Evolutionary conservation across 2,113 vertebrate genomes (phyloP), one percentile per base, ranked within the genome.

Genomic region (Piaya cayana): DNA sequence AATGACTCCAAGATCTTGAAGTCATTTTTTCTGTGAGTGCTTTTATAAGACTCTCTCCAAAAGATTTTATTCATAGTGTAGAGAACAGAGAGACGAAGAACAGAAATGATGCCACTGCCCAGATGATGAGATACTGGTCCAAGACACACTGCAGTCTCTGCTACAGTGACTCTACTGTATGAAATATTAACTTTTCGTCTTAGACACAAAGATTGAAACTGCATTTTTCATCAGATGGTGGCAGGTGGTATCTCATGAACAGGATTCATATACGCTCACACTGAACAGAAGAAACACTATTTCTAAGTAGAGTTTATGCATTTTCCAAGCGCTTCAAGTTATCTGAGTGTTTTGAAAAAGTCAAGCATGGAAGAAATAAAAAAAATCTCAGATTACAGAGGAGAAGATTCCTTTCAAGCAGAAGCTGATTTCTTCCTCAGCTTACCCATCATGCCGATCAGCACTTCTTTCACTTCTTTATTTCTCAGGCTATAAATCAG

Each of bases 401-500:
- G 20, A 72, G 26, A 50, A 81, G 50, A 65, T 32, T 58, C 10
- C 20, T 72, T 80, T 80, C 36, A 68, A 47, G 16, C 15, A 30
- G n/a, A 26, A 30, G 4, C 42, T 49, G 30, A 12, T 32, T 9
- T 42, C 39, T 83, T 67, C 19, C 12, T 64, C 69, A 85, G 27
- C 12, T 52, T 39, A 74, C 49, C 43, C 16, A 90, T 16, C 4
- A 5, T 56, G 69, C 32, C 82, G 25, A 18, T 86, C 18, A 97
- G 60, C 29, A 88, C 70, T 53, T 56, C 64, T 55, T 94, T 97
- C 50, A 96, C 79, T 69, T 97, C 88, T 45, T 95, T 97, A 37
- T 95, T 97, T 25, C 90, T 95, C 42, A 97, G 58, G 8, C 82
- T 96, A 16, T 97, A 97, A 96, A 97, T 92, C 18, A 96, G 27